Evolutionary conservation across 2,888 invertebrate genomes (phyloP), one percentile per base, ranked within the genome.

Genomic region (Prionchulus punctatus): DNA sequence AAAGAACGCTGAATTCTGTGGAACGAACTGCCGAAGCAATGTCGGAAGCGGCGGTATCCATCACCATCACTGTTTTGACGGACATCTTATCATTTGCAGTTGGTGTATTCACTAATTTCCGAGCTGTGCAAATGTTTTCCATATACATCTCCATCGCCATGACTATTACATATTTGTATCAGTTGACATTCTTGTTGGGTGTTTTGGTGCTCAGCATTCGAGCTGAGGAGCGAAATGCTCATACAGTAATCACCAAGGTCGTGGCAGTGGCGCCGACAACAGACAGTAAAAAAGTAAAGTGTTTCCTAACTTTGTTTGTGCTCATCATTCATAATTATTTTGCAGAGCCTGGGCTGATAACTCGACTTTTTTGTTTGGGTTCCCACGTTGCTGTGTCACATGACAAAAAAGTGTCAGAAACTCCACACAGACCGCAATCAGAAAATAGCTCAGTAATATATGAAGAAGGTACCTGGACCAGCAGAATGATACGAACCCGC

Each of bases 131-230:
- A 68, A 89, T 89, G 65, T 90, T 90, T 75, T 89, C 89, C 77
- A 84, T 86, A 69, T 90, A 89, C 72, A 87, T 88, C 82, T 87
- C 87, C 67, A 81, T 86, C 58, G 86, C 88, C 0, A 86, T 88
- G 1, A 80, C 82, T 62, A 85, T 88, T 68, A 86, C 87, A 7
- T 88, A 86, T 72, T 72, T 87, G 47, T 89, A 86, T 82, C 89
- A 89, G 71, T 75, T 89, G 59, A 87, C 87, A 31, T 88, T 89
- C 77, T 89, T 89, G 73, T 82, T 86, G 48, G 87, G 83, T n/a
- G 87, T 87, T 68, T 82, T 89, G 64, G 88, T 87, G 15, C 79
- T 87, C 62, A 85, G 86, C 30, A 89, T 88, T 42, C 86, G 86
- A 70, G 81, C 85, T 66, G 89, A 90, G 71, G 80, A 84, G 66